Base-by-base conservation (phyloP, 2,888 invertebrate genomes). In the Tuberolachnus salignus region DNA sequence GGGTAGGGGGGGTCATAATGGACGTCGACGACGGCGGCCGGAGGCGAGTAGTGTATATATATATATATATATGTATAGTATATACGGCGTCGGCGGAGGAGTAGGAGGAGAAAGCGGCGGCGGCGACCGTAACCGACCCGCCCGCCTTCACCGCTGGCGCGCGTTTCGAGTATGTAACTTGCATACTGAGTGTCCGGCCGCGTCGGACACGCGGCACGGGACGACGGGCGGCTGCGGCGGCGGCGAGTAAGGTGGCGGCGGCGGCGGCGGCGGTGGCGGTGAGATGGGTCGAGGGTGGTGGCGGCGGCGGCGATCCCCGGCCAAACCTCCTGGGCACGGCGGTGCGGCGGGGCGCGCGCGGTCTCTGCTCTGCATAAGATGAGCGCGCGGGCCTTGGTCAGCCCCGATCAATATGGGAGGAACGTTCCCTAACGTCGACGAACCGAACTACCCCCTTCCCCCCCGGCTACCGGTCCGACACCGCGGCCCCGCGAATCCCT, bases 321-420 rank as follows among this genome's bases (percentile, higher is more conserved):
- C 82, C 78, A 82, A 82, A 74, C 81, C 82, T 69, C n/a, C 69
- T 82, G 59, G 78, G 61, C 72, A 61, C 72, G 72, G 63, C 44
- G 73, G 73, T 64, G 80, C 78, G 81, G 82, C 51, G 81, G 80
- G 64, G 82, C n/a, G n/a, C 34, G 34, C 80, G 80, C 86, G 89
- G 83, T 78, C 78, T 78, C 78, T 78, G 78, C 78, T 78, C 78
- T 78, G 78, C 78, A 78, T 78, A 78, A 78, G 78, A 78, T 78
- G 78, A 78, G 67, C 78, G 78, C 78, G 78, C 78, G 78, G 78
- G 78, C 78, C 78, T 78, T 78, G 78, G 78, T 78, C 78, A 78
- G 78, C 78, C 78, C 78, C 78, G 78, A 78, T 78, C 78, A 78
- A 78, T 78, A 78, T 78, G 78, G 78, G 78, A 78, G 78, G 78